A percentile compares a stretch with the other conserved stretches of the same genome.
phyloP scores from a whole-genome alignment of 1,140 invertebrate species.

The Gonioctena quinquepunctata region DNA sequence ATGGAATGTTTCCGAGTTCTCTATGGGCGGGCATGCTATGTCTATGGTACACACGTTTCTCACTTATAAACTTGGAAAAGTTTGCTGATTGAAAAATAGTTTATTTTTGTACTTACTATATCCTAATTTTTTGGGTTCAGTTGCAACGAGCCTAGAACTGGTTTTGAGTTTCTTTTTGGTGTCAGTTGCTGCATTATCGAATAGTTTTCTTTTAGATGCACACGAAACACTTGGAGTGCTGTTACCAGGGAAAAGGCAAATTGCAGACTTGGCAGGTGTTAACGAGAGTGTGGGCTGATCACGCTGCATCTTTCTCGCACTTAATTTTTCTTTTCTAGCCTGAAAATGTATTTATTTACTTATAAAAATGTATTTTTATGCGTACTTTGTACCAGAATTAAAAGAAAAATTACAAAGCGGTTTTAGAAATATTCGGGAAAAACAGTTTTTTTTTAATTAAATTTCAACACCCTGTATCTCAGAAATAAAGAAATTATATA shows the following conservation, averaged over 20 bases:
- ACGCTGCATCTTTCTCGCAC: conserved; percentile 34
- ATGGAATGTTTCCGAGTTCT: too few species aligned
- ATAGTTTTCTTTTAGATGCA: background rate
- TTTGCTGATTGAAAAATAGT: too few species aligned
- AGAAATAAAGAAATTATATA: too few species aligned
- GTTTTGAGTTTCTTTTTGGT: background rate
- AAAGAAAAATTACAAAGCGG: background rate
- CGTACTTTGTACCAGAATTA: background rate
- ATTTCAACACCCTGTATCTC: background rate
- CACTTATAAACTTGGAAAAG: too few species aligned
- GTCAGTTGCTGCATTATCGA: background rate
- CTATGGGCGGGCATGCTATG: too few species aligned
- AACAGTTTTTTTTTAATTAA: too few species aligned
- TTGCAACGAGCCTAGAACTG: background rate
- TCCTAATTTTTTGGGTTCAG: background rate
- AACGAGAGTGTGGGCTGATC: conserved; percentile 14
- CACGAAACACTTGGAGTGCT: background rate
- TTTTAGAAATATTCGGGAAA: too few species aligned
- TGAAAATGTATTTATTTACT: too few species aligned
- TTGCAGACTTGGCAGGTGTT: conserved; percentile 10
- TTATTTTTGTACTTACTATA: too few species aligned
- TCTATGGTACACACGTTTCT: too few species aligned
- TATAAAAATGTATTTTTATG: background rate
- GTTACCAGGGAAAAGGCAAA: conserved; percentile 21
- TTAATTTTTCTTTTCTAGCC: conserved; percentile 32